phyloP scores from a whole-genome alignment of 2,888 invertebrate species.

The Habrosyne pyritoides region DNA sequence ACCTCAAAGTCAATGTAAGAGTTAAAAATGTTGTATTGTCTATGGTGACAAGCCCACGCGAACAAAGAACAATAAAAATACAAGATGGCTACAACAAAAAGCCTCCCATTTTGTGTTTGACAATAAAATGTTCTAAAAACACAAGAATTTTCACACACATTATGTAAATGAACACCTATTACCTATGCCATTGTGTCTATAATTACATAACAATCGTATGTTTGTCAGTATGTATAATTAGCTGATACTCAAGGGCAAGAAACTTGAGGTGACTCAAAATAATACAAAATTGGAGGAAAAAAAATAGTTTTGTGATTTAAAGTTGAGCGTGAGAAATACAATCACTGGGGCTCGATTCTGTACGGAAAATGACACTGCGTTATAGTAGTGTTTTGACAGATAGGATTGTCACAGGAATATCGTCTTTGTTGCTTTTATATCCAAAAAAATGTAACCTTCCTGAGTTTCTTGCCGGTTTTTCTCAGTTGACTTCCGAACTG shows the following conservation, averaged over 20 bases:
- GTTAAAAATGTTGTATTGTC: too few species aligned
- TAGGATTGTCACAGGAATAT: too few species aligned
- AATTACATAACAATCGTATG: background rate
- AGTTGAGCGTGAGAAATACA: background rate
- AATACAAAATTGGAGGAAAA: background rate
- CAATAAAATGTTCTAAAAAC: background rate
- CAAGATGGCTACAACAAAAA: background rate
- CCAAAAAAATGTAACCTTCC: too few species aligned
- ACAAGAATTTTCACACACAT: conserved; percentile 8
- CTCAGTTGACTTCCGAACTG: too few species aligned
- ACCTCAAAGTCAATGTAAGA: too few species aligned
- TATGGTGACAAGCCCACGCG: too few species aligned
- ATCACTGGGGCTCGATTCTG: too few species aligned
- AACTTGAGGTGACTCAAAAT: background rate
- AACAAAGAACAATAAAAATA: too few species aligned
- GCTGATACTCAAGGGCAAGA: background rate
- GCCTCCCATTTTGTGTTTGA: background rate
- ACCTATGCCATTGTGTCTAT: background rate
- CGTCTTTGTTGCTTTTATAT: too few species aligned
- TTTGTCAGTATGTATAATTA: background rate
- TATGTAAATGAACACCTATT: conserved; percentile 5
- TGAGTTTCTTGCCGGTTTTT: too few species aligned
- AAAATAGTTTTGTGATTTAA: background rate
- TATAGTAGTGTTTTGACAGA: too few species aligned
- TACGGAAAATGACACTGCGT: too few species aligned